Evolutionary conservation across 2,113 vertebrate species (phyloP).

Genomic region (Pao palembangensis): DNA sequence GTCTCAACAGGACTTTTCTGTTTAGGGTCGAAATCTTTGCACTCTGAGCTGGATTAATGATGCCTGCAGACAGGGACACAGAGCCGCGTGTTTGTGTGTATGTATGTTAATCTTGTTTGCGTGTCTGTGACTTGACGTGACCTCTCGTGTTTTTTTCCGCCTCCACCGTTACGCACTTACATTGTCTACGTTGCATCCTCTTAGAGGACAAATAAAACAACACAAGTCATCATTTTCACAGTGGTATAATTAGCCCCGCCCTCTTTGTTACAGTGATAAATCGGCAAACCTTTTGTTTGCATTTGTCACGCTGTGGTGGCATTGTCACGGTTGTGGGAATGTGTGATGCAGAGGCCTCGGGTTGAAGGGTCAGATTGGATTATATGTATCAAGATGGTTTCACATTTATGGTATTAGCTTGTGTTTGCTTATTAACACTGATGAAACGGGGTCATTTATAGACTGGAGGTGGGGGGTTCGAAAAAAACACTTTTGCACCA

Average conservation of each 20-base stretch:
- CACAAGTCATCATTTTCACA: slow-evolving; percentile 63
- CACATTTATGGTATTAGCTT: too few species aligned
- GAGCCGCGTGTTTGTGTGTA: slow-evolving; percentile 36
- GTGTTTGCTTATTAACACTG: too few species aligned
- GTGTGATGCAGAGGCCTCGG: slow-evolving; percentile 15
- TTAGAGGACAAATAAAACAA: slow-evolving; percentile 72
- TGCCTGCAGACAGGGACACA: slow-evolving; percentile 47
- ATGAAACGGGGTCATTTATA: too few species aligned
- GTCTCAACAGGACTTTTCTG: slow-evolving; percentile 80
- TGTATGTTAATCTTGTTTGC: slow-evolving; percentile 28
- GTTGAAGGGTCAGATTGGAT: too few species aligned
- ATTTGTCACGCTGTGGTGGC: slow-evolving; percentile 74
- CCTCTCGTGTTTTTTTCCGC: slow-evolving; percentile 32
- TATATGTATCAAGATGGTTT: too few species aligned
- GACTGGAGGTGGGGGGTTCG: too few species aligned
- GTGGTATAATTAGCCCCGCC: slow-evolving; percentile 71
- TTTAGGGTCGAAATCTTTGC: slow-evolving; percentile 79
- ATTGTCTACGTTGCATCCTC: slow-evolving; percentile 52
- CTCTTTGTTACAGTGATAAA: slow-evolving; percentile 70
- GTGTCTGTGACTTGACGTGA: slow-evolving; percentile 8
- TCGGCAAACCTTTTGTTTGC: slow-evolving; percentile 76
- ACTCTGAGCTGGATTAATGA: slow-evolving; percentile 75
- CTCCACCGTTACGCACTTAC: not conserved
- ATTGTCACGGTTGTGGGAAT: slow-evolving; percentile 66
- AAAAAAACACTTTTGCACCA: too few species aligned